Base-by-base conservation (phyloP, 2,113 vertebrate genomes). In the Sebastes schlegelii region DNA sequence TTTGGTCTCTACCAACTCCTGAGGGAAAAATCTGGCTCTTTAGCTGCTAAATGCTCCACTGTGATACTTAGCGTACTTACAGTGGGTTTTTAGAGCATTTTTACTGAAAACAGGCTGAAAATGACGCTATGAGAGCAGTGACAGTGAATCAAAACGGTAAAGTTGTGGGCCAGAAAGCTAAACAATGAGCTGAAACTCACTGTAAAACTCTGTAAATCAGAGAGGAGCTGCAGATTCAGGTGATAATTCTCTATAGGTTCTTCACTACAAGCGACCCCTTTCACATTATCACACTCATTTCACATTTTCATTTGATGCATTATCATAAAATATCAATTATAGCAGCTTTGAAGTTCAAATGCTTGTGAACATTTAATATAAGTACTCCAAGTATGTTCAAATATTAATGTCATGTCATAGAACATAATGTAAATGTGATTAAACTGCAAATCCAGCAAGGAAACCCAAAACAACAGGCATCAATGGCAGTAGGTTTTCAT, bases 401-500 rank as follows among this genome's bases (percentile, higher is more conserved):
- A 49, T 49, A 49, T 52, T 23, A 17, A 23, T 70, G 34, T 12
- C 4, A 8, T 14, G 48, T 71, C 21, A 46, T 8, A 60, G 11
- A 55, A 65, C 0, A 1, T 12, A 12, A 34, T 71, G 11, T 14
- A 34, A 63, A 43, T 19, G 58, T 70, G 10, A 71, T 13, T 26
- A 51, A 52, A 77, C 21, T 55, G n/a, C 12, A 69, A 49, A 49
- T 40, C 14, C 1, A 52, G 26, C 0, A 34, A 46, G 17, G 17
- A 0, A 48, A 9, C 17, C 9, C 14, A 42, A 46, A 71, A 55
- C 17, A 48, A 21, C 17, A 42, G 21, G 21, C 16, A 6, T 60
- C n/a, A 45, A 52, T n/a, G 54, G 48, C 60, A 43, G 49, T 17
- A 77, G n/a, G 17, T 34, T 73, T 86, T 46, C 60, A 75, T 80